phyloP scores from a whole-genome alignment of 1,140 invertebrate species.

The Cotesia vestalis region DNA sequence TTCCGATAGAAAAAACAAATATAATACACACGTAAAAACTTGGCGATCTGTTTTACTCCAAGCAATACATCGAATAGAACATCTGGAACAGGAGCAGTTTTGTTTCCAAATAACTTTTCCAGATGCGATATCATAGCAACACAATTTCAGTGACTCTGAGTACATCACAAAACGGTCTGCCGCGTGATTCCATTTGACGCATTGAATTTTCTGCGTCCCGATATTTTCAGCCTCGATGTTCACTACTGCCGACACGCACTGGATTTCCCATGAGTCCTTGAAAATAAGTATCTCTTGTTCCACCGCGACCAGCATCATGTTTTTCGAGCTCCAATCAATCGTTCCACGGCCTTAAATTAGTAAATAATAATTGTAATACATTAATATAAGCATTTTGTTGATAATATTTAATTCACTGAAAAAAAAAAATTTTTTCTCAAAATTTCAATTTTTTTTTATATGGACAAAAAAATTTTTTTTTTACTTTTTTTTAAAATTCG shows the following conservation, averaged over 20 bases:
- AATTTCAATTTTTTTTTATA: no score
- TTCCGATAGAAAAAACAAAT: not conserved
- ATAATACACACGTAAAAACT: slow-evolving; percentile 45
- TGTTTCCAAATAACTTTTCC: slow-evolving; percentile 30
- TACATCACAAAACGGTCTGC: slow-evolving; percentile 38
- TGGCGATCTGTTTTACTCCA: slow-evolving; percentile 45
- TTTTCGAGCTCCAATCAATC: slow-evolving; percentile 49
- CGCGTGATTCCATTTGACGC: slow-evolving; percentile 47
- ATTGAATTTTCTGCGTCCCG: not conserved
- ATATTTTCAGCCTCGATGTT: not conserved
- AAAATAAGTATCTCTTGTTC: slow-evolving; percentile 33
- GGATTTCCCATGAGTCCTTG: not conserved
- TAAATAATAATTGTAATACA: not conserved
- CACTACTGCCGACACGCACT: not conserved
- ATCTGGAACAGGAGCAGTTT: slow-evolving; percentile 23
- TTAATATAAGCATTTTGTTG: not conserved
- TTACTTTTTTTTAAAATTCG: no score
- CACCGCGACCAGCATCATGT: slow-evolving; percentile 37
- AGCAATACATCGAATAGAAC: slow-evolving; percentile 34
- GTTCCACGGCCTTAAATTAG: slow-evolving; percentile 22
- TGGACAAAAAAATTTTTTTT: no score
- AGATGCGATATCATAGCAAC: slow-evolving; percentile 14
- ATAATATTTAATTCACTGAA: no score
- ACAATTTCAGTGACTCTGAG: slow-evolving; percentile 13
- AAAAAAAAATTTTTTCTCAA: no score